Evolutionary conservation across 2,888 invertebrate species (phyloP).

Genomic region (Incurvaria masculella): DNA sequence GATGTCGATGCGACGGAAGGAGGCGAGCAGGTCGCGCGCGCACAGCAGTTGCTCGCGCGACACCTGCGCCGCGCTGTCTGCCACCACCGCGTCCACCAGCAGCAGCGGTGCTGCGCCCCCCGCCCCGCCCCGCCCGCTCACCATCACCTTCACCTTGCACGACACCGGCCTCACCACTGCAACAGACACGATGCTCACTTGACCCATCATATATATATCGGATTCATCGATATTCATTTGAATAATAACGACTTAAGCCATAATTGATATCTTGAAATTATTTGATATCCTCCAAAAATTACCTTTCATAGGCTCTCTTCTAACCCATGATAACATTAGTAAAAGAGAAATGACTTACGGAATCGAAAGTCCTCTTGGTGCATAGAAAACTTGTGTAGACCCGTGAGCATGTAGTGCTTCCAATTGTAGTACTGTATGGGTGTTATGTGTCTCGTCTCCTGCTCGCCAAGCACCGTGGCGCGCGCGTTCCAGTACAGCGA

Average conservation of each 20-base stretch:
- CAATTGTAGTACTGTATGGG: slow-evolving; percentile 64
- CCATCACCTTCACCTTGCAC: slow-evolving; percentile 72
- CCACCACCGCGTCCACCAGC: slow-evolving; percentile 63
- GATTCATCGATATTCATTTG: no score
- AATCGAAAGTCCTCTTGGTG: slow-evolving; percentile 77
- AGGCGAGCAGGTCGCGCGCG: slow-evolving; percentile 52
- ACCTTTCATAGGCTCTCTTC: no score
- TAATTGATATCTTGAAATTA: no score
- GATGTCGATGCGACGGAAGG: slow-evolving; percentile 62
- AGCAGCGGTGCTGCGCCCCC: slow-evolving; percentile 62
- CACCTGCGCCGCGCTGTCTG: slow-evolving; percentile 72
- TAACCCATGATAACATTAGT: no score
- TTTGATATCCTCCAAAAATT: no score
- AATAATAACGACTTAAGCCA: no score
- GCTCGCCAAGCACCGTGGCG: slow-evolving; percentile 50
- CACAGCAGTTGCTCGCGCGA: slow-evolving; percentile 70
- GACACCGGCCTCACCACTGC: slow-evolving; percentile 76
- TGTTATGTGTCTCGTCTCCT: slow-evolving; percentile 48
- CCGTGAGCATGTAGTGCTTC: slow-evolving; percentile 73
- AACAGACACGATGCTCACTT: slow-evolving; percentile 18
- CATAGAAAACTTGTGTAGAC: slow-evolving; percentile 73
- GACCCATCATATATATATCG: no score
- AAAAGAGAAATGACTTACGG: slow-evolving; percentile 51
- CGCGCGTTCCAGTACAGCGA: slow-evolving; percentile 75
- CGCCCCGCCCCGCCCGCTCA: slow-evolving; percentile 60